Evolutionary conservation across 2,888 invertebrate species (phyloP), one percentile per base, ranked within the genome.

Genomic region (Drosophila antonietae): DNA sequence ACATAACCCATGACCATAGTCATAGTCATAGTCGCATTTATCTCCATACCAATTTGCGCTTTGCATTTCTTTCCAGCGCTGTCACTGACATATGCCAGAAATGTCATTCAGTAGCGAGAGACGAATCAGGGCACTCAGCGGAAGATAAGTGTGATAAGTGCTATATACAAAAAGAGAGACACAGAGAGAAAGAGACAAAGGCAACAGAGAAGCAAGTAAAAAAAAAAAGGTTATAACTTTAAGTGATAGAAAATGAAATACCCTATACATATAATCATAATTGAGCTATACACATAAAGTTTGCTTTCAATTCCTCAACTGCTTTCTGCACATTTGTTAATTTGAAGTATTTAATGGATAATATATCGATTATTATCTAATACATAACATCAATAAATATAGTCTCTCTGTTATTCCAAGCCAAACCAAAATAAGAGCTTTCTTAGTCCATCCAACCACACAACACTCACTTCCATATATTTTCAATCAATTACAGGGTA

Each of bases 1-100:
- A 44, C 57, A 43, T 73, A 60, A 20, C 23, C 35, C 47, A 31
- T 23, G 18, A 9, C 43, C 31, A 52, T 31, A 64, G 41, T 57
- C 69, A 73, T 37, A 37, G 28, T 51, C 37, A 46, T 37, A 37
- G 28, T 51, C 44, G 20, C 35, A 23, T 20, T 39, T 23, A 44
- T 53, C 20, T 65, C 43, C 55, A 72, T 78, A 71, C 69, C 65
- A 76, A 59, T 68, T 69, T 76, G 71, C 57, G 67, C 55, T 60
- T 65, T 81, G 72, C 85, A 85, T 83, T 82, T 68, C 68, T 47
- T 57, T 51, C 61, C 64, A 57, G 52, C 46, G 23, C 67, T 76
- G 83, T 63, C 75, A 66, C 59, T 71, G 80, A 33, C 74, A 77
- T 71, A 70, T 80, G 73, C 70, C 82, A 74, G 69, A 68, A 71